Percentiles rank a stretch among this genome's conserved stretches.
These are phyloP conservation scores for Temnopleurus reevesii DNA, from an alignment of 53 echinoderm and acorn worm genomes.

Conservation along the genomic window DNA sequence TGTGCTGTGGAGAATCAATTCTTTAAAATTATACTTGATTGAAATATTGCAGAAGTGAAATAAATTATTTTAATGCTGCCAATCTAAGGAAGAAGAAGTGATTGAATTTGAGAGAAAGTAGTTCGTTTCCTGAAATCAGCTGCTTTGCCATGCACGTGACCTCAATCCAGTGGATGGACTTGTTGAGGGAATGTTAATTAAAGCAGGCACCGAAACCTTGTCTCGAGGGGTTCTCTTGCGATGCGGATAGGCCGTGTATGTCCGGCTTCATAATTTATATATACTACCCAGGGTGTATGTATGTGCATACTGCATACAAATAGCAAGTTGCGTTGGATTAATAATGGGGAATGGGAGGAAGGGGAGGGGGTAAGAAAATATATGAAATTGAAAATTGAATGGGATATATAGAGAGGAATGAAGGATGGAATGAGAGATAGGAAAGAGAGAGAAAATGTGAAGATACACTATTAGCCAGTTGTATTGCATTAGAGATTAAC, in stretches of 20 bases:
- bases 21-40: no score
- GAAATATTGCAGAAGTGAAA: no score
- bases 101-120: no score
- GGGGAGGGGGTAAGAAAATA: no score
- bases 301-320: neutral
- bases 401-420: neutral
- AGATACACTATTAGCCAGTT: no score
- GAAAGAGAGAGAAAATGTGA: neutral
- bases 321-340: no score
- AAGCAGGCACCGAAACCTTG: conserved; percentile 13
- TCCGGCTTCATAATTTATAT: neutral
- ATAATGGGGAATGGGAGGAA: neutral
- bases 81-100: no score
- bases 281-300: no score
- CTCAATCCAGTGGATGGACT: neutral
- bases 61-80: no score
- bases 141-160: conserved; percentile 18
- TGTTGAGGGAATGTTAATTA: conserved; percentile 44
- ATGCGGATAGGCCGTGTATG: neutral
- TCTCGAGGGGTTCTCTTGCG: conserved; percentile 5
- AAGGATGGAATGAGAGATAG: neutral
- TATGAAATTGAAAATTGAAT: neutral
- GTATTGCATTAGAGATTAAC: no score
- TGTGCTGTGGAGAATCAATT: no score
- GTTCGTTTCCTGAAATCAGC: neutral